phyloP scores from a whole-genome alignment of 2,113 vertebrate genomes.

The Anser cygnoides region DNA sequence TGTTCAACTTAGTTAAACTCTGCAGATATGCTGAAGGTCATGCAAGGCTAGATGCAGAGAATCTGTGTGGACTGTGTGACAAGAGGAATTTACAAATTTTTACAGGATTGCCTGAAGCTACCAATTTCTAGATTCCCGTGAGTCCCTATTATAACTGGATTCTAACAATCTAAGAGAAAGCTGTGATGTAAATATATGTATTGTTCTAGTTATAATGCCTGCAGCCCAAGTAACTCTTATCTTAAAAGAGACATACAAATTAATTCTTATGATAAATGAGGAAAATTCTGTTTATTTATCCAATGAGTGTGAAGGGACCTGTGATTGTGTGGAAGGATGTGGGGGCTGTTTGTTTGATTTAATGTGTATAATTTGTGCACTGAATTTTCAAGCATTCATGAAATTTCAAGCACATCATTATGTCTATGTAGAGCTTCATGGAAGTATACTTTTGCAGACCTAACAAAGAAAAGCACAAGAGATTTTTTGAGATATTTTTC shows the following conservation, averaged over 20 bases:
- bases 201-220: slow-evolving; percentile 10
- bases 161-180: neutral
- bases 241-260: slow-evolving; percentile 3
- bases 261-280: slow-evolving; percentile 1
- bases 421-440: neutral
- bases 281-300: neutral
- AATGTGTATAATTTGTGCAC: neutral
- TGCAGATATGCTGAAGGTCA: neutral
- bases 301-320: neutral
- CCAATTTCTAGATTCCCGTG: slow-evolving; percentile 22
- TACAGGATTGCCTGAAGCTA: neutral
- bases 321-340: neutral
- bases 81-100: slow-evolving; percentile 7
- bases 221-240: neutral
- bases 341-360: slow-evolving; percentile 4
- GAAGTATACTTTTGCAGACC: neutral
- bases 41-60: neutral
- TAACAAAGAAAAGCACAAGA: neutral
- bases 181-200: neutral
- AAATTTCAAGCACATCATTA: slow-evolving; percentile 5
- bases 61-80: neutral
- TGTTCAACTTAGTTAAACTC: neutral
- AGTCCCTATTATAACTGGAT: slow-evolving; percentile 42
- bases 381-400: slow-evolving; percentile 14
- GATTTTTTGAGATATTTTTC: neutral